A percentile compares a stretch with the other conserved stretches of the same genome.
Conservation (phyloP, 2,888 invertebrate genomes). For the Temnothorax rugatulus region DNA sequence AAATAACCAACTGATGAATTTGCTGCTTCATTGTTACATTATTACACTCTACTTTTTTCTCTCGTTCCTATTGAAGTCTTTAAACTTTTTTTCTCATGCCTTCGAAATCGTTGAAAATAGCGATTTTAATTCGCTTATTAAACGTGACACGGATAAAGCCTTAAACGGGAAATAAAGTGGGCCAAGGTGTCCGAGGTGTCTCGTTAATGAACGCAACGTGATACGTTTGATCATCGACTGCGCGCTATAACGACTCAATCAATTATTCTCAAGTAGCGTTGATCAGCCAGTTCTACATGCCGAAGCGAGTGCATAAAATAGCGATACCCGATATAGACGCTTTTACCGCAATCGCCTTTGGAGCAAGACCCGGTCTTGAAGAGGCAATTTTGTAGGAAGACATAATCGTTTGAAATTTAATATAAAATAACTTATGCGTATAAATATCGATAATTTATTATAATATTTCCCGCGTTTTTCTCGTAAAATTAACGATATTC, state of each 20-base stretch:
- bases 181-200: slow-evolving; percentile 55
- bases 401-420: slow-evolving; percentile 1
- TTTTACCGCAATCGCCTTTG: background rate
- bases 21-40: background rate
- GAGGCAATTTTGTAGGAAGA: background rate
- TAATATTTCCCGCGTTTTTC: background rate
- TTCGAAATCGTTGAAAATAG: background rate
- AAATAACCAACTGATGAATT: background rate
- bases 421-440: background rate
- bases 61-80: background rate
- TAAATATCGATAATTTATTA: background rate
- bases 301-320: slow-evolving; percentile 48
- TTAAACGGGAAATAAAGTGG: slow-evolving; percentile 30
- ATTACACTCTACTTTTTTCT: background rate
- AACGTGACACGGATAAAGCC: slow-evolving; percentile 10
- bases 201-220: slow-evolving; percentile 67
- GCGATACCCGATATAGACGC: background rate
- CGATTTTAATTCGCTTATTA: slow-evolving; percentile 1
- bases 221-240: slow-evolving; percentile 69
- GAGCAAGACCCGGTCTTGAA: background rate
- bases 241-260: slow-evolving; percentile 71
- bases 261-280: slow-evolving; percentile 75
- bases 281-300: slow-evolving; percentile 64
- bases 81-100: background rate
- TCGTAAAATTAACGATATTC: background rate